phyloP scores from a whole-genome alignment of 2,113 vertebrate species.

The Ovis canadensis region DNA sequence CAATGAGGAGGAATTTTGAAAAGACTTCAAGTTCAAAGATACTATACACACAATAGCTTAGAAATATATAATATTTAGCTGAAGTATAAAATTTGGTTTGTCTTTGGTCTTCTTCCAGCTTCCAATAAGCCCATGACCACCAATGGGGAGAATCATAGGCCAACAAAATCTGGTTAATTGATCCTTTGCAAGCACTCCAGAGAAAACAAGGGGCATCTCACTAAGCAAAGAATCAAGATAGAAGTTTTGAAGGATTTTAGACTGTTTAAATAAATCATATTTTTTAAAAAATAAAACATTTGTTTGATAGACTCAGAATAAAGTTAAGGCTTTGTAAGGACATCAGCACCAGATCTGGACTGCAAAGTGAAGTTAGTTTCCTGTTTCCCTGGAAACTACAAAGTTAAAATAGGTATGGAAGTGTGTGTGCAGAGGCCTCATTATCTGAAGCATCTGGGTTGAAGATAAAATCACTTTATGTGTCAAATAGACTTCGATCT shows the following conservation, averaged over 20 bases:
- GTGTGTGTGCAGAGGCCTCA: not conserved
- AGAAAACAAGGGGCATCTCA: not conserved
- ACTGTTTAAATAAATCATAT: not conserved
- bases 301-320: not conserved
- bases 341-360: not conserved
- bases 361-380: not conserved
- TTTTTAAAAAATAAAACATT: not conserved
- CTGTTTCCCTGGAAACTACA: not conserved
- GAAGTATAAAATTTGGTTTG: not conserved
- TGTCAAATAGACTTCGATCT: not conserved
- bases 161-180: not conserved
- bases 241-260: not conserved
- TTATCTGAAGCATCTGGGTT: not conserved
- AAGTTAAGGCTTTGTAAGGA: not conserved
- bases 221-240: not conserved
- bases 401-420: not conserved
- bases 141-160: not conserved
- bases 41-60: not conserved
- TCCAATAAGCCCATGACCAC: not conserved
- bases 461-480: not conserved
- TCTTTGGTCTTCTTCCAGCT: not conserved
- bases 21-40: not conserved
- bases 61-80: not conserved
- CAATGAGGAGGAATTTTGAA: not conserved
- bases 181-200: not conserved